phyloP scores from a whole-genome alignment of 2,888 invertebrate species.

The Drosophila meridionalis region DNA sequence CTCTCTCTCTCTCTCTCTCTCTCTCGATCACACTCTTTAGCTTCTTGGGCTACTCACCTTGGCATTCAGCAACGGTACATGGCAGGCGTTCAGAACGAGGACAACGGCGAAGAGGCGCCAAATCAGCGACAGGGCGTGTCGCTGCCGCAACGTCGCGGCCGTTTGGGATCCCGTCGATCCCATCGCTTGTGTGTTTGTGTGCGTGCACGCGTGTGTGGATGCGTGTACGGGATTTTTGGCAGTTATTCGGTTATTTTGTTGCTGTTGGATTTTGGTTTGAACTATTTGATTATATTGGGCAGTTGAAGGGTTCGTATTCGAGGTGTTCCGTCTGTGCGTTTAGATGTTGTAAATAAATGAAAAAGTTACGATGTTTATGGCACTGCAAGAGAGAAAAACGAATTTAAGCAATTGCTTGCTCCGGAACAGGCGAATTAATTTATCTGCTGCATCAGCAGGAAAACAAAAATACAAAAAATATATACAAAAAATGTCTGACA shows the following conservation, averaged over 20 bases:
- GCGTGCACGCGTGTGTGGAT: slow-evolving; percentile 7
- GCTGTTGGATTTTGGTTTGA: slow-evolving; percentile 12
- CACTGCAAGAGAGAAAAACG: slow-evolving; percentile 49
- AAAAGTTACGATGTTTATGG: slow-evolving; percentile 62
- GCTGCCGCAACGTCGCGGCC: slow-evolving; percentile 45
- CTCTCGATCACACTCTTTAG: too few species aligned
- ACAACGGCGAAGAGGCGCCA: slow-evolving; percentile 67
- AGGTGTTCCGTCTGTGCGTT: slow-evolving; percentile 46
- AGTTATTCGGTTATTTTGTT: slow-evolving; percentile 56
- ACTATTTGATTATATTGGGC: slow-evolving; percentile 40
- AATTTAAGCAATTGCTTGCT: slow-evolving; percentile 24
- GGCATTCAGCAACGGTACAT: slow-evolving; percentile 62
- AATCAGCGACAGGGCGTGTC: slow-evolving; percentile 57
- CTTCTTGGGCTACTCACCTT: slow-evolving; percentile 58
- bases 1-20: not conserved
- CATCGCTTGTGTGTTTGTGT: slow-evolving; percentile 45
- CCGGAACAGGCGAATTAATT: slow-evolving; percentile 31
- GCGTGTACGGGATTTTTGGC: slow-evolving; percentile 40
- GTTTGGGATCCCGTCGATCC: slow-evolving; percentile 71
- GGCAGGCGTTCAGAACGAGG: slow-evolving; percentile 64
- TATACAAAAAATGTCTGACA: slow-evolving; percentile 13
- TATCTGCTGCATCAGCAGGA: slow-evolving; percentile 49
- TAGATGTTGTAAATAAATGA: slow-evolving; percentile 33
- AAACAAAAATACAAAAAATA: slow-evolving; percentile 1
- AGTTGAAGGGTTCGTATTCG: slow-evolving; percentile 61